Evolutionary conservation across 2,888 invertebrate genomes (phyloP).

Genomic region (Macrosiphum euphorbiae): DNA sequence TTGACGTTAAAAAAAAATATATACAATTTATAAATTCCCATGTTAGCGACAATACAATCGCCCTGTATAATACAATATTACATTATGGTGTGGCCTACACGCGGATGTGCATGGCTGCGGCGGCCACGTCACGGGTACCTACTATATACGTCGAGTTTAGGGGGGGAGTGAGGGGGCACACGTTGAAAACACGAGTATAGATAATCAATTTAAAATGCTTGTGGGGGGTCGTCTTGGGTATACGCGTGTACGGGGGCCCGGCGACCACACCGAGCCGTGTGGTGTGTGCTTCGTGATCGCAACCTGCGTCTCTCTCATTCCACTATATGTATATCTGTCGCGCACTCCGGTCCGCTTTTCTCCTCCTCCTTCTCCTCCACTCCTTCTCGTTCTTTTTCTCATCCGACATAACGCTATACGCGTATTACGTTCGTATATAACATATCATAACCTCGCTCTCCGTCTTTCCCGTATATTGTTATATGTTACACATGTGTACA

Average conservation of each 20-base stretch:
- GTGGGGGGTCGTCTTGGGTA: conserved; percentile 60
- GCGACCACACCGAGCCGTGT: conserved; percentile 42
- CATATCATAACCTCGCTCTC: not conserved
- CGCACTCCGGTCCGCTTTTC: not conserved
- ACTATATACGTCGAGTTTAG: not conserved
- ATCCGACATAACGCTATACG: not conserved
- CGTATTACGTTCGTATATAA: not conserved
- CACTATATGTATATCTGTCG: not conserved
- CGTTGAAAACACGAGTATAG: conserved; percentile 57
- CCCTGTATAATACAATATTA: not conserved
- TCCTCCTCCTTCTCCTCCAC: not conserved
- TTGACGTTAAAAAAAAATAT: not conserved
- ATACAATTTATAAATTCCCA: not conserved
- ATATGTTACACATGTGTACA: not conserved
- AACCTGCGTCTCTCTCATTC: not conserved
- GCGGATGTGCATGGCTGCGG: conserved; percentile 6
- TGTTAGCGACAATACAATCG: not conserved
- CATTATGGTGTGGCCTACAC: not conserved
- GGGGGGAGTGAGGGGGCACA: not conserved
- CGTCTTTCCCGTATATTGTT: not conserved
- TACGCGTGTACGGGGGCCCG: conserved; percentile 39
- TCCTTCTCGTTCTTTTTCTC: not conserved
- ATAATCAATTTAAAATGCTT: conserved; percentile 63
- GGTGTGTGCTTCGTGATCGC: conserved; percentile 46
- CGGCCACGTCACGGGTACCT: not conserved